phyloP scores from a whole-genome alignment of 2,113 vertebrate genomes.

The Scortum barcoo region DNA sequence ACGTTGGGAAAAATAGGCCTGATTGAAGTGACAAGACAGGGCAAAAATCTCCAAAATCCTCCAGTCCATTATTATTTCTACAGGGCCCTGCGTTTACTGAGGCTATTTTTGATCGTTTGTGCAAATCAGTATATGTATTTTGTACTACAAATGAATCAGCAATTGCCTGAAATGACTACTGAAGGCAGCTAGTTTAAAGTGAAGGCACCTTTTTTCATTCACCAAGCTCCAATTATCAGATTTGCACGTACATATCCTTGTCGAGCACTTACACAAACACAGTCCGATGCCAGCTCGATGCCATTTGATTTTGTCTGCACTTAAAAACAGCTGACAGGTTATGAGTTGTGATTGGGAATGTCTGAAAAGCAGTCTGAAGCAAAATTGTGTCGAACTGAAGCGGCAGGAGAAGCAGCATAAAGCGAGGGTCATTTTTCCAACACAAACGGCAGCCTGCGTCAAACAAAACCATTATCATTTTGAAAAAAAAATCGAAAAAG shows the following conservation, averaged over 20 bases:
- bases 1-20: background rate
- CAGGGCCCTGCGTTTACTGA: background rate
- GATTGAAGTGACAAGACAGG: background rate
- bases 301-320: background rate
- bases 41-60: background rate
- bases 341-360: background rate
- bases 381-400: background rate
- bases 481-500: background rate
- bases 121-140: background rate
- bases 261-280: background rate
- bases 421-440: background rate
- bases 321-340: background rate
- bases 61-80: background rate
- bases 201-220: background rate
- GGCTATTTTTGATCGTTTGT: background rate
- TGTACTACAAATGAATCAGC: too few relatives aligned
- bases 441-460: background rate
- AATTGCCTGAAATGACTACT: background rate
- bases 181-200: background rate
- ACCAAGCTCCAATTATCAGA: background rate
- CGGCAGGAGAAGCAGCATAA: background rate
- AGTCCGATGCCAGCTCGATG: background rate
- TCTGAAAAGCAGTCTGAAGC: background rate
- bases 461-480: too few relatives aligned
- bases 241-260: background rate